These are phyloP conservation scores for Drosophila cognata DNA, from an alignment of 2,888 invertebrate species.

Conservation along the genomic window DNA sequence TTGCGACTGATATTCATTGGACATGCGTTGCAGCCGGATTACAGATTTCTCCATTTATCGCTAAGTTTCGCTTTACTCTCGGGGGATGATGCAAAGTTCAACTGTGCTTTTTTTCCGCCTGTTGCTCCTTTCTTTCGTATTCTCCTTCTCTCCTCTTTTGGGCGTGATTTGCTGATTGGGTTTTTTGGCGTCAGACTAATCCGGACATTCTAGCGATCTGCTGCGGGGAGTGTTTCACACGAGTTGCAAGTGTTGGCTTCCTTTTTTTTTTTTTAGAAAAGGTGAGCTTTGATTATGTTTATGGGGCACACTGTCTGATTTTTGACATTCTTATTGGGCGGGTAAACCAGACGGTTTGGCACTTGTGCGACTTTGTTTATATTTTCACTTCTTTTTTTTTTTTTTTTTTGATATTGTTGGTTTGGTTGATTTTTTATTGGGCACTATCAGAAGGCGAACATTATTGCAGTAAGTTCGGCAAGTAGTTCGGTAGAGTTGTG, in stretches of 20 bases:
- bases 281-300: conserved; percentile 28
- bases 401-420: not conserved
- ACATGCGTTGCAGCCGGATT: conserved; percentile 77
- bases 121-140: conserved; percentile 4
- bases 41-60: conserved; percentile 84
- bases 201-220: conserved; percentile 54
- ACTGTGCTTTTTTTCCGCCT: not conserved
- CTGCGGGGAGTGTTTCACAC: conserved; percentile 7
- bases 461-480: conserved; percentile 30
- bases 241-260: conserved; percentile 12
- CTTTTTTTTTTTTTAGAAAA: not conserved
- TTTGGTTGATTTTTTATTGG: conserved; percentile 10
- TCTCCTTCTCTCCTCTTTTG: conserved; percentile 1
- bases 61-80: conserved; percentile 40
- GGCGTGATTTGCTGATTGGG: conserved; percentile 9
- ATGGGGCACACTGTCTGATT: conserved; percentile 64
- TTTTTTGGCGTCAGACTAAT: conserved; percentile 68
- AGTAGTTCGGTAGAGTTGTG: conserved; percentile 11
- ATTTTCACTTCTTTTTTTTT: conserved; percentile 7
- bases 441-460: conserved; percentile 72
- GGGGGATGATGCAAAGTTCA: conserved; percentile 17
- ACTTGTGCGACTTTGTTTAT: conserved; percentile 45
- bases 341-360: conserved; percentile 39
- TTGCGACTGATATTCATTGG: conserved; percentile 83
- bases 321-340: conserved; percentile 64